Percentiles rank a stretch among this genome's conserved stretches.
These are phyloP conservation scores for Perizoma flavofasciatum DNA, from an alignment of 2,888 invertebrate species.

Conservation along the genomic window DNA sequence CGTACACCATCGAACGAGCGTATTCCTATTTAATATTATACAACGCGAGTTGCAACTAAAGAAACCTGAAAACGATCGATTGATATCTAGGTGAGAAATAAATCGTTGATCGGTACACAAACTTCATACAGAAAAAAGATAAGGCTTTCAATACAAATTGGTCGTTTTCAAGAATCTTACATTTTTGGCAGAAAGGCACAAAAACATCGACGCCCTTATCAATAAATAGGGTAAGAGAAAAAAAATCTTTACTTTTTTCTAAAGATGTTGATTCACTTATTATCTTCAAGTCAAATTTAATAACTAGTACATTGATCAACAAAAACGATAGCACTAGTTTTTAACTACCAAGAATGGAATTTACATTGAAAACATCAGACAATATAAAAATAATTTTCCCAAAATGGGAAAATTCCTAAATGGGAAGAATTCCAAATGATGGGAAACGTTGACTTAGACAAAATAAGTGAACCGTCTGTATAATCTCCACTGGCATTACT, in stretches of 20 bases:
- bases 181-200: slow-evolving; percentile 48
- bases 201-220: slow-evolving; percentile 31
- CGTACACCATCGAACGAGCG: slow-evolving; percentile 12
- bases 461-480: slow-evolving; percentile 10
- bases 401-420: neutral
- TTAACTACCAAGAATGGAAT: neutral
- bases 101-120: neutral
- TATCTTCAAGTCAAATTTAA: slow-evolving; percentile 9
- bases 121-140: neutral
- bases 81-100: neutral
- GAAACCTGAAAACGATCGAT: slow-evolving; percentile 5
- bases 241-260: slow-evolving; percentile 3
- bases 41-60: slow-evolving; percentile 8
- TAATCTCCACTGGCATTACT: slow-evolving; percentile 4
- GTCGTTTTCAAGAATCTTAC: slow-evolving; percentile 11
- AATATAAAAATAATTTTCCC: too few relatives aligned
- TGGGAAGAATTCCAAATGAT: slow-evolving; percentile 3
- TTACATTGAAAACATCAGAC: slow-evolving; percentile 4
- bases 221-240: slow-evolving; percentile 17
- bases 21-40: slow-evolving; percentile 15
- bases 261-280: slow-evolving; percentile 1
- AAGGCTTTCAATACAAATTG: neutral
- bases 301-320: neutral
- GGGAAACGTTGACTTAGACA: slow-evolving; percentile 6
- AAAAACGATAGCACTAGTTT: neutral